phyloP scores from a whole-genome alignment of 2,888 invertebrate genomes.

The Pandemis cinnamomeana region DNA sequence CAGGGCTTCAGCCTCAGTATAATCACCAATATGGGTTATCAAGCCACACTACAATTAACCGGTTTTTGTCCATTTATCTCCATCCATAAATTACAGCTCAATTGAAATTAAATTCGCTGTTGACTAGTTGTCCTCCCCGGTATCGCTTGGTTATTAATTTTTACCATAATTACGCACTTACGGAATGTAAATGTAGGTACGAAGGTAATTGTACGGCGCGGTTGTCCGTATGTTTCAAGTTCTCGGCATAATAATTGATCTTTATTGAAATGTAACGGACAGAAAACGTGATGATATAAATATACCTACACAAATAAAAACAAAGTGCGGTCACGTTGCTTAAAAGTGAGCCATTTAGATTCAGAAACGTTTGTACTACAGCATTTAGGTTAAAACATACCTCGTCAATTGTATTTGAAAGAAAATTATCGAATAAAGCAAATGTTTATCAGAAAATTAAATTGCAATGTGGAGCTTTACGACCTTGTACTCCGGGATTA shows the following conservation, averaged over 20 bases:
- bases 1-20: conserved; percentile 15
- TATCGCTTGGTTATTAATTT: conserved; percentile 36
- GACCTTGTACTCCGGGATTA: no score
- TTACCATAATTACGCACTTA: conserved; percentile 37
- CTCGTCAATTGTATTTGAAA: neutral
- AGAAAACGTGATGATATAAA: neutral
- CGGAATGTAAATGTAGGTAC: conserved; percentile 30
- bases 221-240: conserved; percentile 4
- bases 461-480: no score
- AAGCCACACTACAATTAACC: conserved; percentile 32
- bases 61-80: conserved; percentile 30
- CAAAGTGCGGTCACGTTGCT: no score
- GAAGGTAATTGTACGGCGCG: conserved; percentile 24
- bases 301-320: no score
- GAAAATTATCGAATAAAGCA: neutral
- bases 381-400: no score
- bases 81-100: conserved; percentile 37
- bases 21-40: conserved; percentile 36
- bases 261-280: conserved; percentile 26
- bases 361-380: no score
- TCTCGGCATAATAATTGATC: conserved; percentile 35
- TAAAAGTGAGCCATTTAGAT: no score
- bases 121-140: conserved; percentile 36
- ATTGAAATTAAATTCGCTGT: conserved; percentile 38
- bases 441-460: no score